Base-by-base conservation (phyloP, 2,888 invertebrate genomes). In the Polydesmus complanatus region DNA sequence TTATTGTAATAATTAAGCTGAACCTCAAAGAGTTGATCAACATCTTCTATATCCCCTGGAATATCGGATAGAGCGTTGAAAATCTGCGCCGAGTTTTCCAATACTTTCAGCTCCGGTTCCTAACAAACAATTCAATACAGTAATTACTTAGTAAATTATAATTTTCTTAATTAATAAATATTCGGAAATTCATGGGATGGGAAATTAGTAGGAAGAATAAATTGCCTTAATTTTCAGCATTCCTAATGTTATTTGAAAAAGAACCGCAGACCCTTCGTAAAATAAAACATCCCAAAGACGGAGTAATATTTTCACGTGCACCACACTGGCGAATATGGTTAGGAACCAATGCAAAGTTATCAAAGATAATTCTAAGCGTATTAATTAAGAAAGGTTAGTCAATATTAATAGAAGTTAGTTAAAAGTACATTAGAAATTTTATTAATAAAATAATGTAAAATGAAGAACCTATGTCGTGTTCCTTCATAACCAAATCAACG, bases 281-380 rank as follows among this genome's bases (percentile, higher is more conserved):
- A 96, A 94, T 74, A 98, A 91, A 66, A 95, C 80, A 75, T 98
- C 98, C 97, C 98, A 98, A 66, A 97, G 83, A 66, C 96, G 80
- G 51, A 88, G 78, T 63, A 98, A 79, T 66, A 95, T 89, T 78
- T 90, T 91, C 83, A 93, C 93, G 70, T 95, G 92, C 2, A 97
- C 90, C 56, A 96, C 94, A 72, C 92, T 93, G 0, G 97, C 92
- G 76, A 95, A 97, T 26, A 97, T 75, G 1, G 97, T 96, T 57
- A 98, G 78, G 75, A 97, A 96, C 98, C 98, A 98, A 72, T 96
- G 93, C 69, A 95, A 80, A 21, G 94, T 93, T 69, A 98, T 95
- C 59, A 98, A 78, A 59, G 95, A 94, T 58, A 97, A 78, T 77
- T 96, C 94, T 63, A 58, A 21, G 37, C 22, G 37, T 37, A 8